Conservation (phyloP, 2,888 invertebrate species). For the Drosophila paucipuncta region DNA sequence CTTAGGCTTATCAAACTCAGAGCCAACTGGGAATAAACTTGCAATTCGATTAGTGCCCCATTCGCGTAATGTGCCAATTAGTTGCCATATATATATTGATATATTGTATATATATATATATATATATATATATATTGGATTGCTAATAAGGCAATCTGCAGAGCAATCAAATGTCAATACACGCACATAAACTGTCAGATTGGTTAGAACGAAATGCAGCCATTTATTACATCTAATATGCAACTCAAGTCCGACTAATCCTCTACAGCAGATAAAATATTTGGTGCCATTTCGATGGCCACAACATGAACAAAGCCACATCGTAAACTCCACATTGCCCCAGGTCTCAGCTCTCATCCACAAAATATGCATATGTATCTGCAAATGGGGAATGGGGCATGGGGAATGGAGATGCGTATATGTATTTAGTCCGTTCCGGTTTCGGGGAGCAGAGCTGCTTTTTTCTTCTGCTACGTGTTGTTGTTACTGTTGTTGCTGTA, state of each 20-base stretch:
- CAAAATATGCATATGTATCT: conserved; percentile 4
- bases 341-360: neutral
- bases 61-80: conserved; percentile 43
- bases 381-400: neutral
- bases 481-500: conserved; percentile 1
- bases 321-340: conserved; percentile 58
- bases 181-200: conserved; percentile 63
- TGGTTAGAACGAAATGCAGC: conserved; percentile 51
- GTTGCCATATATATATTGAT: conserved; percentile 9
- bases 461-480: neutral
- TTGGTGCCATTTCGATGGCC: conserved; percentile 71
- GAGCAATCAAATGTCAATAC: conserved; percentile 77
- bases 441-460: conserved; percentile 19
- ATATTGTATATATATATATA: no score
- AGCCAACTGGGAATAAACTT: neutral
- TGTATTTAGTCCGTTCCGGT: conserved; percentile 53
- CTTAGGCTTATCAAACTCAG: neutral
- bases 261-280: conserved; percentile 71
- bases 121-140: neutral
- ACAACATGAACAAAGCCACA: conserved; percentile 76
- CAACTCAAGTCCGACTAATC: conserved; percentile 63
- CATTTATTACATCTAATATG: conserved; percentile 76
- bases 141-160: conserved; percentile 72
- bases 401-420: conserved; percentile 41
- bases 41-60: neutral